Conservation (phyloP, 2,797 vertebrate genomes). For the Urosaurus nigricauda region DNA sequence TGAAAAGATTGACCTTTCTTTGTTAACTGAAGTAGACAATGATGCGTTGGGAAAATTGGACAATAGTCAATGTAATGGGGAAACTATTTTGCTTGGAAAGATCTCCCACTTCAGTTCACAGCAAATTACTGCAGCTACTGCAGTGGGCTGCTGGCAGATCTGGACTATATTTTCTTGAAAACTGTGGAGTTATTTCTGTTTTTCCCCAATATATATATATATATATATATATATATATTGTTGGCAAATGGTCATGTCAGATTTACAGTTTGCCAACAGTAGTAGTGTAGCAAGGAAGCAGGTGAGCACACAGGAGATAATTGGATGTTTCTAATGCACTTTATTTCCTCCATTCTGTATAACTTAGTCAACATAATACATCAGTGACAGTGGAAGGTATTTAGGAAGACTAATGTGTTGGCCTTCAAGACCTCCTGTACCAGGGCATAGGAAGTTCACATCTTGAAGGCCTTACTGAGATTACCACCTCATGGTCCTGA, state of each 20-base stretch:
- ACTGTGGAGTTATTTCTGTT: conserved; percentile 1
- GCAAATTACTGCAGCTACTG: conserved; percentile 41
- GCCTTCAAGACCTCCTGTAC: conserved; percentile 41
- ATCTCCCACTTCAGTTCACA: conserved; percentile 49
- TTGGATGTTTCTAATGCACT: neutral
- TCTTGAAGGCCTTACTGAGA: conserved; percentile 48
- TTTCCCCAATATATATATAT: neutral
- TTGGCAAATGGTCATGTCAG: neutral
- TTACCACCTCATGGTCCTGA: conserved; percentile 51
- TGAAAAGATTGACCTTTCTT: conserved; percentile 62
- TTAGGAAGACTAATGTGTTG: conserved; percentile 42
- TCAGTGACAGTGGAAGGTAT: conserved; percentile 41
- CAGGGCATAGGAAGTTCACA: conserved; percentile 39
- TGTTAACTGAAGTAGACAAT: conserved; percentile 64
- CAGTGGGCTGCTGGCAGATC: conserved; percentile 29
- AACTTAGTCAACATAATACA: conserved; percentile 31
- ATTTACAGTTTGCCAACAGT: neutral
- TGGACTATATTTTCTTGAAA: conserved; percentile 40
- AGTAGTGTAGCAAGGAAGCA: neutral
- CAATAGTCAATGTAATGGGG: conserved; percentile 54
- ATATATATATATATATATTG: too few species aligned
- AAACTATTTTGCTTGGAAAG: conserved; percentile 45
- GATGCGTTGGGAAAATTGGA: conserved; percentile 40
- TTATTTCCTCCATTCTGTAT: neutral
- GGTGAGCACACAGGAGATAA: neutral